Percentiles rank a stretch among this genome's conserved stretches.
Conservation (phyloP, 2,113 vertebrate genomes). For the Dasyornis broadbenti region DNA sequence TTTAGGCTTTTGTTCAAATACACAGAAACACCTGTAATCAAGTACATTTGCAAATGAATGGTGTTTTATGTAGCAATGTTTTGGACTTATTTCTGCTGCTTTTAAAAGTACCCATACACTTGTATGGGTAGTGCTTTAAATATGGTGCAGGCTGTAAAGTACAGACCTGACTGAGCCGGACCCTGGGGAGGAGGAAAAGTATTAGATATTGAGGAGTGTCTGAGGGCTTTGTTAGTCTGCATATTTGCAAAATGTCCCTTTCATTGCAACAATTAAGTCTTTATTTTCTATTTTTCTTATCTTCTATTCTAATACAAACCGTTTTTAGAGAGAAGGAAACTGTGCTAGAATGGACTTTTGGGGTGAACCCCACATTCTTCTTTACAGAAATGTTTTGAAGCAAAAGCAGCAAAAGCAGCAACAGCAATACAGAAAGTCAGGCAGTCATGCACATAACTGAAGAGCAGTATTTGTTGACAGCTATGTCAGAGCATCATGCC, state of each 20-base stretch:
- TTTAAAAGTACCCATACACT: neutral
- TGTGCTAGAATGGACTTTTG: neutral
- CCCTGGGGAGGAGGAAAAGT: neutral
- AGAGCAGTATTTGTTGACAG: neutral
- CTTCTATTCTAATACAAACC: neutral
- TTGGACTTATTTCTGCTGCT: neutral
- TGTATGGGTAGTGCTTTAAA: neutral
- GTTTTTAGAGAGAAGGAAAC: neutral
- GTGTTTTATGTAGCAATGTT: neutral
- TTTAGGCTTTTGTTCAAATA: conserved; percentile 8
- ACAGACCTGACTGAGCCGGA: neutral
- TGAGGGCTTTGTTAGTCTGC: neutral
- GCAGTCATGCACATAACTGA: neutral
- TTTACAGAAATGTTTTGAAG: neutral
- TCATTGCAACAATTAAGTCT: neutral
- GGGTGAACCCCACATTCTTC: neutral
- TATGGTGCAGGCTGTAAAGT: neutral
- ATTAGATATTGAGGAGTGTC: neutral
- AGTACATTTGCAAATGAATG: neutral
- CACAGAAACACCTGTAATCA: neutral
- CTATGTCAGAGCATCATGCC: neutral
- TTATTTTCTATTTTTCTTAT: neutral
- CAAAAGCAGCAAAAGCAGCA: neutral
- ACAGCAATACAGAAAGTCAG: neutral
- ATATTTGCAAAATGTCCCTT: neutral